Evolutionary conservation across 2,888 invertebrate genomes (phyloP).

Genomic region (Salticus scenicus): DNA sequence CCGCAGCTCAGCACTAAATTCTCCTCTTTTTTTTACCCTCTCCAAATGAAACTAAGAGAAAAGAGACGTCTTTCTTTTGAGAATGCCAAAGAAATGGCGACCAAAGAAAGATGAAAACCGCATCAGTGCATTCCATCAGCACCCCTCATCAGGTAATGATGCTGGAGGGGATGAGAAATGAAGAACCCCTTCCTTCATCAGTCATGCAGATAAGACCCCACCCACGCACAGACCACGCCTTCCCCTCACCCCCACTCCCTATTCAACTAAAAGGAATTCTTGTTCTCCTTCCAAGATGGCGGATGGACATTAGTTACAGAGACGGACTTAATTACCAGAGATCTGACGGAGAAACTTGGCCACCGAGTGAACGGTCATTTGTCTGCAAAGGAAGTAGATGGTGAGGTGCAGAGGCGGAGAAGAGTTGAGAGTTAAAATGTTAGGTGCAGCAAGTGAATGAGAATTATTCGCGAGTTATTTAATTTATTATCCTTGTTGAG

Average conservation of each 20-base stretch:
- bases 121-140: not conserved
- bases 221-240: constrained; percentile 7
- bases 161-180: constrained; percentile 19
- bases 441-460: not conserved
- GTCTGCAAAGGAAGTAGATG: not conserved
- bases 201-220: constrained; percentile 66
- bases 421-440: not conserved
- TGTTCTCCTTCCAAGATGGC: constrained; percentile 43
- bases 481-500: not conserved
- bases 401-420: not conserved
- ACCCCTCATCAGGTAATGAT: constrained; percentile 65
- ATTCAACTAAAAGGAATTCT: not conserved
- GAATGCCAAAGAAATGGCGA: constrained; percentile 26
- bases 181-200: constrained; percentile 50
- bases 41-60: not conserved
- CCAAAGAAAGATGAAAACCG: constrained; percentile 45
- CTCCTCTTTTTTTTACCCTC: not conserved
- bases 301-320: constrained; percentile 55
- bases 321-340: constrained; percentile 42
- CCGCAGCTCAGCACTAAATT: no score
- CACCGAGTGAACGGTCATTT: not conserved
- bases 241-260: constrained; percentile 17
- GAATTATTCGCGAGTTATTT: not conserved
- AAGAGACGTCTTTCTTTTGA: constrained; percentile 24
- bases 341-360: constrained; percentile 31